These are phyloP conservation scores for Corythaeola cristata DNA, from an alignment of 2,113 vertebrate species.

Conservation along the genomic window DNA sequence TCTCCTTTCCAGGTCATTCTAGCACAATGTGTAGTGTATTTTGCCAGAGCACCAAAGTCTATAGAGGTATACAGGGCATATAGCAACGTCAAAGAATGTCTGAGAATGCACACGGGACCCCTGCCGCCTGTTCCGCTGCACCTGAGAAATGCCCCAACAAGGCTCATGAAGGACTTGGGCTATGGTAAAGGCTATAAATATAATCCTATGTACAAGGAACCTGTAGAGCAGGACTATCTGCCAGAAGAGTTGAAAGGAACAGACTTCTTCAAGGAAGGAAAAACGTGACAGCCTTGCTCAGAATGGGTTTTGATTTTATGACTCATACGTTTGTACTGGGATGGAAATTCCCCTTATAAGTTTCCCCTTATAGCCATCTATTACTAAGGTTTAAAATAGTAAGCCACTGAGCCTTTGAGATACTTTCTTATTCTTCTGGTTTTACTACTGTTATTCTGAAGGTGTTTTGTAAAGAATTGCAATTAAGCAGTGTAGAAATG, in stretches of 20 bases:
- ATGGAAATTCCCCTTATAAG: not conserved
- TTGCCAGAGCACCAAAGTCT: slow-evolving; percentile 91
- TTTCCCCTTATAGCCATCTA: accelerated
- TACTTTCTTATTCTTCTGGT: not conserved
- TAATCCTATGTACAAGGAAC: slow-evolving; percentile 82
- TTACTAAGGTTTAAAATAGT: not conserved
- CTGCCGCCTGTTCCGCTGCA: slow-evolving; percentile 92
- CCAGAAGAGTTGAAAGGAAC: slow-evolving; percentile 83
- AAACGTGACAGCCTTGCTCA: not conserved
- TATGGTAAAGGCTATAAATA: slow-evolving; percentile 93
- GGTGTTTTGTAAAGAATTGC: not conserved
- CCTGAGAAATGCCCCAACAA: slow-evolving; percentile 91
- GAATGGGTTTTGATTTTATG: not conserved
- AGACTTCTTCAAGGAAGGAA: slow-evolving; percentile 80
- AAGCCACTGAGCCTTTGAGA: not conserved
- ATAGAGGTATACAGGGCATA: slow-evolving; percentile 90
- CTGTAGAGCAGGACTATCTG: slow-evolving; percentile 89
- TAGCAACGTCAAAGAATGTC: slow-evolving; percentile 84
- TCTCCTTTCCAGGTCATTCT: slow-evolving; percentile 86
- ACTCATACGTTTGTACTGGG: not conserved
- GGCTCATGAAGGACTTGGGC: slow-evolving; percentile 91
- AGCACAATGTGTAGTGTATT: slow-evolving; percentile 92
- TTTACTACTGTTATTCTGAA: not conserved
- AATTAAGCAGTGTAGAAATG: not conserved
- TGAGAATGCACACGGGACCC: slow-evolving; percentile 89